A percentile compares a stretch with the other conserved stretches of the same genome.
Evolutionary conservation across 2,888 invertebrate species (phyloP).

Genomic region (Drosophila birchii): DNA sequence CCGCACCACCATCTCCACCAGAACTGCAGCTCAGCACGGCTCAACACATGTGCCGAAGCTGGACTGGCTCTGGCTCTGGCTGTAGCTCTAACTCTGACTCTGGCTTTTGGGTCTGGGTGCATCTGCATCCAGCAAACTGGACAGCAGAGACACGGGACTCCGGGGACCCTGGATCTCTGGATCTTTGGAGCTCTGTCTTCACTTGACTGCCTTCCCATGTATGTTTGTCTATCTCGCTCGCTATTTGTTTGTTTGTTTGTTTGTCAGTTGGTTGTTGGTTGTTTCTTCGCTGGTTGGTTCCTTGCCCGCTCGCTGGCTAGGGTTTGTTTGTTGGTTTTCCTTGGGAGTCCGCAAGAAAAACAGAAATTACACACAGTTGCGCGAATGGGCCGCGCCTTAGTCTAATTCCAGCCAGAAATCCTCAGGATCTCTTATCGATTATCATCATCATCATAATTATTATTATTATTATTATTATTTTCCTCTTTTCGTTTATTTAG

Average conservation of each 20-base stretch:
- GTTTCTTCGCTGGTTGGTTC: slow-evolving; percentile 11
- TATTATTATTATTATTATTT: slow-evolving; percentile 26
- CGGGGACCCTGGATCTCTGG: slow-evolving; percentile 41
- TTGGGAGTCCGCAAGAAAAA: slow-evolving; percentile 72
- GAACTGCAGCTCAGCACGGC: slow-evolving; percentile 26
- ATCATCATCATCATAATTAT: slow-evolving; percentile 40
- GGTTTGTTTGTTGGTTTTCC: slow-evolving; percentile 60
- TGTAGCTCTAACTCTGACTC: background rate
- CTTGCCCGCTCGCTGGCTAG: slow-evolving; percentile 10
- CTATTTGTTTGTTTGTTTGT: slow-evolving; percentile 62
- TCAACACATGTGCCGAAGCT: slow-evolving; percentile 27
- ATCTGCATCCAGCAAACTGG: slow-evolving; percentile 56
- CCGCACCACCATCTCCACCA: slow-evolving; percentile 25
- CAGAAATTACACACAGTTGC: slow-evolving; percentile 72
- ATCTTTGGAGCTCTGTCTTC: slow-evolving; percentile 63
- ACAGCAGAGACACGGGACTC: slow-evolving; percentile 41
- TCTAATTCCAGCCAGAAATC: slow-evolving; percentile 51
- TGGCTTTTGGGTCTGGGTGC: slow-evolving; percentile 27
- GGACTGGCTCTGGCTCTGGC: slow-evolving; percentile 28
- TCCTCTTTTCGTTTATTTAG: slow-evolving; percentile 16
- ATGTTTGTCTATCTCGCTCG: slow-evolving; percentile 68
- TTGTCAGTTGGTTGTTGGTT: slow-evolving; percentile 59
- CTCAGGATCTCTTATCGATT: slow-evolving; percentile 32
- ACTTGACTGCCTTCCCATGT: slow-evolving; percentile 73
- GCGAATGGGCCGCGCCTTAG: slow-evolving; percentile 69